Base-by-base conservation (phyloP, 1,140 invertebrate genomes). In the Apis florea region DNA sequence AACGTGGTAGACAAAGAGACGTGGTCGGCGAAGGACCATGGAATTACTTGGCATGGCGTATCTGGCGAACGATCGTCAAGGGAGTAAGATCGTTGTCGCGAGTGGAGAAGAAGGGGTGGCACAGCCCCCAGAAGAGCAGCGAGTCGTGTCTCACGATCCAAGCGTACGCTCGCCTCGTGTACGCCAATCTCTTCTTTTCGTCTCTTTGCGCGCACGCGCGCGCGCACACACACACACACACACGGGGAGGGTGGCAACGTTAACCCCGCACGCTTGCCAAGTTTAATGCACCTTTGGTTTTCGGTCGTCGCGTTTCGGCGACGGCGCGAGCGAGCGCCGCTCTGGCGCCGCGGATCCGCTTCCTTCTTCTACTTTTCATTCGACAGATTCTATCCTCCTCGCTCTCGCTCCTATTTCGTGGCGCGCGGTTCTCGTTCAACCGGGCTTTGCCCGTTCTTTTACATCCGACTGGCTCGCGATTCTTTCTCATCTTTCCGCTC, bases 231-330 rank as follows among this genome's bases (percentile, higher is more conserved):
- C 56, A 21, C 21, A 69, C 64, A 64, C 47, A 63, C 51, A n/a
- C 21, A 11, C 21, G 61, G 19, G 19, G 64, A 72, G 31, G 73
- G 73, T 67, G 74, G 74, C 72, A 59, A 87, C 85, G 77, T 83
- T 84, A 69, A 78, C 58, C 75, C 63, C 76, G 82, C 67, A 83
- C 75, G 83, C 51, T 88, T 77, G 84, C 83, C 83, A 85, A 88
- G 82, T 88, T 88, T 88, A 88, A 88, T 88, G 87, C 77, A 85
- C 86, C 70, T 88, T 88, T 81, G 83, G 54, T 80, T 88, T 83
- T 83, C 83, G 77, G 64, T 87, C 68, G 61, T 49, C 78, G 78
- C 70, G 54, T 79, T 81, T 40, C 78, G 61, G 13, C 47, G 66
- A 64, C 75, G 71, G 61, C 78, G 85, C 61, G 80, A 59, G 69